Evolutionary conservation across 2,113 vertebrate species (phyloP), one percentile per base, ranked within the genome.

Genomic region (Eulacestoma nigropectus): DNA sequence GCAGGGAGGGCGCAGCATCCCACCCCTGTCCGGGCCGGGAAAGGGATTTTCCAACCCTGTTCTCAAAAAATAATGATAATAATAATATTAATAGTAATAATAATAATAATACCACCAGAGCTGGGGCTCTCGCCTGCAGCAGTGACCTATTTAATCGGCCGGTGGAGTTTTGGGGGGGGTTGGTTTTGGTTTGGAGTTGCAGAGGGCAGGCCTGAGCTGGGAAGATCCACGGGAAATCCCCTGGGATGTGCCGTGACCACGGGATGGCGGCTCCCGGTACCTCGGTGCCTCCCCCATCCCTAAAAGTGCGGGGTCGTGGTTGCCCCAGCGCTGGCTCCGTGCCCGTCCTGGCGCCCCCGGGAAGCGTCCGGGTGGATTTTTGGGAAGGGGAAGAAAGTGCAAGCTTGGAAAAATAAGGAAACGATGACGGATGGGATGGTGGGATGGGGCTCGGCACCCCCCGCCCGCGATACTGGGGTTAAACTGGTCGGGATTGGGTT

Each of bases 81-180:
- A 33, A 53, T 37, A 65, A n/a, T n/a, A n/a, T n/a, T n/a, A 44
- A 67, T 39, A 5, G 59, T 16, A 14, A 64, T 27, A 10, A 55
- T 42, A 33, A 39, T 46, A 25, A 49, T 26, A n/a, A 39, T 9
- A 46, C 3, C 52, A 20, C 1, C 60, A 16, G 60, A 74, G 60
- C 68, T 42, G 42, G 25, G 57, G 67, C 67, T 72, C 11, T 80
- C 44, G 17, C 86, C 52, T 74, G 90, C 60, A 4, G 93, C 87
- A 35, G 11, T 96, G 95, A 96, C 93, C 95, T 92, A 92, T 95
- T 96, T 95, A 78, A 74, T 68, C 8, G 13, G 33, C 42, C 39
- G 11, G 39, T 7, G 26, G 93, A 81, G 46, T 82, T 92, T 55
- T 47, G 2, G 18, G 9, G 37, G 27, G 30, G 35, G 15, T 42